Conservation (phyloP, 2,888 invertebrate genomes). For the Drosophila emarginata region DNA sequence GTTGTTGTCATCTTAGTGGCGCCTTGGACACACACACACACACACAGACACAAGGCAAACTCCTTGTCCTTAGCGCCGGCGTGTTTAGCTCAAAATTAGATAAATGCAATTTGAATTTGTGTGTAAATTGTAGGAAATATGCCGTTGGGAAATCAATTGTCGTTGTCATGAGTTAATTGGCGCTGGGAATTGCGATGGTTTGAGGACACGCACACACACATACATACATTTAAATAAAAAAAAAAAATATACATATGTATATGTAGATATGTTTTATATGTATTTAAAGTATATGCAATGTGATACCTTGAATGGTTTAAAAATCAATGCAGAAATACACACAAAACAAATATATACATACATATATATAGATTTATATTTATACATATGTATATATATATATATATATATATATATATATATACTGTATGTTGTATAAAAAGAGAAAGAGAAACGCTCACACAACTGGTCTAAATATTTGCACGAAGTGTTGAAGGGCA, state of each 20-base stretch:
- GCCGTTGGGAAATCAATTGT: slow-evolving; percentile 64
- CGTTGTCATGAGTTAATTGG: slow-evolving; percentile 70
- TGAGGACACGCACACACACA: neutral
- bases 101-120: slow-evolving; percentile 69
- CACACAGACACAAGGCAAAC: neutral
- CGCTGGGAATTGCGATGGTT: slow-evolving; percentile 54
- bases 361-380: too few relatives aligned
- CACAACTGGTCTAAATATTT: slow-evolving; percentile 46
- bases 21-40: too few relatives aligned
- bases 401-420: too few relatives aligned
- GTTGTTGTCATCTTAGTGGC: neutral
- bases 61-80: slow-evolving; percentile 28
- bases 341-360: neutral
- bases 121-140: slow-evolving; percentile 62
- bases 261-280: neutral
- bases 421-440: neutral
- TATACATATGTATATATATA: too few relatives aligned
- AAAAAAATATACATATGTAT: neutral
- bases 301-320: slow-evolving; percentile 27
- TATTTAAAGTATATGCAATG: neutral
- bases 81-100: slow-evolving; percentile 65
- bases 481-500: slow-evolving; percentile 40
- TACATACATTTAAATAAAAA: neutral
- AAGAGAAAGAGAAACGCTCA: slow-evolving; percentile 1
- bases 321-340: slow-evolving; percentile 41